Conservation (phyloP, 2,113 vertebrate genomes). For the Trematocara marginatum region DNA sequence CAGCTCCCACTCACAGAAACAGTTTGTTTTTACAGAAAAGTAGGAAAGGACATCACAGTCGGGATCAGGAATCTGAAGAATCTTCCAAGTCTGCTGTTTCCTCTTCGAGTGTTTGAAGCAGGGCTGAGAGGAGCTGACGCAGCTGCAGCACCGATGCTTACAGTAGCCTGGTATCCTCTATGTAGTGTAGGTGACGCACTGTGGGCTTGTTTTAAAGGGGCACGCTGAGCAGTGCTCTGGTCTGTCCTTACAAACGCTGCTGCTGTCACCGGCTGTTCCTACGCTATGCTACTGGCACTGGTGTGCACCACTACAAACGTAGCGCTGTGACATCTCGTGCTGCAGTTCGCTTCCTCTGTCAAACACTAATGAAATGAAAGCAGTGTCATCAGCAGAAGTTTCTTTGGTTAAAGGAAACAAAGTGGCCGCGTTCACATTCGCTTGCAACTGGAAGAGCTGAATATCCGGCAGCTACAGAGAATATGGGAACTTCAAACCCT, state of each 20-base stretch:
- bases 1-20: neutral
- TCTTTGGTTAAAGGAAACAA: constrained; percentile 33
- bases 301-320: neutral
- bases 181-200: neutral
- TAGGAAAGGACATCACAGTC: neutral
- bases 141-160: neutral
- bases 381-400: neutral
- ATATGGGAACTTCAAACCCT: neutral
- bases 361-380: neutral
- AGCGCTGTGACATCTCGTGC: neutral
- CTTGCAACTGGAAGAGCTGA: neutral
- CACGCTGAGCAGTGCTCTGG: neutral
- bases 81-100: neutral
- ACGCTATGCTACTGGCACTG: neutral
- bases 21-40: neutral
- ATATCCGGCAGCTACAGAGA: neutral
- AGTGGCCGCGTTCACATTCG: neutral
- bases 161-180: neutral
- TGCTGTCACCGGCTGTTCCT: too few species aligned
- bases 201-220: neutral
- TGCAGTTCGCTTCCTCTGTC: neutral
- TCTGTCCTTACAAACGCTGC: too few species aligned
- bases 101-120: neutral
- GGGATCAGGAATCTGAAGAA: neutral
- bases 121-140: neutral